Evolutionary conservation across 2,113 vertebrate species (phyloP).

Genomic region (Henicopernis longicauda): DNA sequence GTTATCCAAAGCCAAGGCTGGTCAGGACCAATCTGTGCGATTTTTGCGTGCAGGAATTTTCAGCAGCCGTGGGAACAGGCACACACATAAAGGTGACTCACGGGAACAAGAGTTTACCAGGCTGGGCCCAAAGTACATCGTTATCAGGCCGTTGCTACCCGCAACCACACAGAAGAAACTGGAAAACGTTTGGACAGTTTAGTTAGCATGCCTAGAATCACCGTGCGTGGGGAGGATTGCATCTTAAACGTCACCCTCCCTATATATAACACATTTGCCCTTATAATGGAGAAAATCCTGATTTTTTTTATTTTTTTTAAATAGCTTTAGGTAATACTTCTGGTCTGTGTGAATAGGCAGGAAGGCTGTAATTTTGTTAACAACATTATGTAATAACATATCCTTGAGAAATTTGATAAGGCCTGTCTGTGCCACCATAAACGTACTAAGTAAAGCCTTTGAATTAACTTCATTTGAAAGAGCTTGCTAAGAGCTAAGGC

Average conservation of each 20-base stretch:
- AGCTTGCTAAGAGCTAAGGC: constrained; percentile 11
- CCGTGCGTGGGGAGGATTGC: not conserved
- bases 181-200: not conserved
- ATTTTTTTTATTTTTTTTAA: not conserved
- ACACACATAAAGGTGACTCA: not conserved
- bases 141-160: not conserved
- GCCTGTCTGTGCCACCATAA: not conserved
- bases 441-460: constrained; percentile 6
- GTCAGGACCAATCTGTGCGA: not conserved
- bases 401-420: constrained; percentile 41
- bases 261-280: not conserved
- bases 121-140: not conserved
- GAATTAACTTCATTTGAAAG: constrained; percentile 30
- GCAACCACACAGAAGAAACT: not conserved
- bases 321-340: not conserved
- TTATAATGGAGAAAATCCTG: not conserved
- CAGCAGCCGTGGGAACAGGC: not conserved
- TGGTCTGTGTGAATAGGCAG: not conserved
- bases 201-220: not conserved
- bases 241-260: not conserved
- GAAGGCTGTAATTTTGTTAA: constrained; percentile 17
- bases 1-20: not conserved
- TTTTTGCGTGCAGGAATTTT: not conserved
- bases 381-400: not conserved
- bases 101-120: not conserved